Conservation (phyloP, 2,888 invertebrate species). For the Ceraclea dissimilis region DNA sequence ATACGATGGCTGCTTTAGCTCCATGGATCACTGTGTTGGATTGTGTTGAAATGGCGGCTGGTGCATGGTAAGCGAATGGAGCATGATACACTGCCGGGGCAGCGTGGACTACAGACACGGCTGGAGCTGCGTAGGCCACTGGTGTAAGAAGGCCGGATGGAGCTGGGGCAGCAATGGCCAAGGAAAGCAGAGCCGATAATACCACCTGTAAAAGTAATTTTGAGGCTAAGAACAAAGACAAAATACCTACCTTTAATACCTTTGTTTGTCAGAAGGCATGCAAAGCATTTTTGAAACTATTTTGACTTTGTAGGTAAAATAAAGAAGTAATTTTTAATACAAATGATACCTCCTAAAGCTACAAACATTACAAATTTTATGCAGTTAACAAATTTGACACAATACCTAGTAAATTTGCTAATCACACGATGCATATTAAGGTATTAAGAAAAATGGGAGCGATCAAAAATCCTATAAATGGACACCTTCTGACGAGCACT, state of each 20-base stretch:
- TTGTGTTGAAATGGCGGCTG: slow-evolving; percentile 25
- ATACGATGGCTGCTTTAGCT: slow-evolving; percentile 16
- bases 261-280: too few relatives aligned
- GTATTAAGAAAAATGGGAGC: too few relatives aligned
- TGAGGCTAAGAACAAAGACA: too few relatives aligned
- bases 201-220: slow-evolving; percentile 33
- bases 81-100: slow-evolving; percentile 20
- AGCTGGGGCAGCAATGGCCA: slow-evolving; percentile 30
- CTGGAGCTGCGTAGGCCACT: slow-evolving; percentile 21
- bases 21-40: slow-evolving; percentile 26
- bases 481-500: too few relatives aligned
- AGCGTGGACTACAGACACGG: slow-evolving; percentile 21
- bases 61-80: slow-evolving; percentile 19
- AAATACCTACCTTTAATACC: not conserved
- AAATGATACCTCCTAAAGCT: too few relatives aligned
- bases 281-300: too few relatives aligned
- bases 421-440: too few relatives aligned
- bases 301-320: not conserved
- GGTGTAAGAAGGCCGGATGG: slow-evolving; percentile 21
- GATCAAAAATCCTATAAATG: too few relatives aligned
- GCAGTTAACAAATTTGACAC: too few relatives aligned
- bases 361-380: too few relatives aligned
- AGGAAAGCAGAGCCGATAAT: slow-evolving; percentile 41
- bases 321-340: not conserved
- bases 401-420: too few relatives aligned